Evolutionary conservation across 2,888 invertebrate species (phyloP), one percentile per base, ranked within the genome.

Genomic region (Agrochola lychnidis): DNA sequence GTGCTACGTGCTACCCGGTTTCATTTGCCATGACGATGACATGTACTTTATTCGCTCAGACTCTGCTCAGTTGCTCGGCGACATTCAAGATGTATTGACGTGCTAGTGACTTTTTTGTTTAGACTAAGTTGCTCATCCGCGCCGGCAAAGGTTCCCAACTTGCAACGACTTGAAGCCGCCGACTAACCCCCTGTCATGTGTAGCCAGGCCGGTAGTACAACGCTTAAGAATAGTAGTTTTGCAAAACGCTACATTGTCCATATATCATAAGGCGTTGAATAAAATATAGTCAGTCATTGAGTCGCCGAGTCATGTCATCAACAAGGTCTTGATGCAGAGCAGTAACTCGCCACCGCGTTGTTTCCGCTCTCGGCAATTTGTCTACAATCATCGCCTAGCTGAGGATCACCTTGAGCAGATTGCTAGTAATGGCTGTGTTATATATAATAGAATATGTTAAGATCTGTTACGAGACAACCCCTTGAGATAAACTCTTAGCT

Each of bases 351-450:
- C 30, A 42, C 53, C 22, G 73, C 45, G 82, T 70, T 70, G 70
- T 82, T 78, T 78, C 76, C 82, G 82, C 59, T 81, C 66, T 42
- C 45, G 66, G 36, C 59, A 85, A 82, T 74, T 82, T 75, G 71
- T 16, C 66, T 36, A 73, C 81, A 81, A 81, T 82, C 73, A 79
- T 64, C 51, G 71, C 70, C 57, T 82, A 70, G 72, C 78, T 73
- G 63, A 69, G 51, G n/a, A 78, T 78, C 66, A 22, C 64, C 69
- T 81, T 73, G 78, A 73, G 16, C 40, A 77, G 59, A 72, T 73
- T 76, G 73, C 61, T 62, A 63, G 69, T 77, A 75, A 75, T 66
- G 16, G 25, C 66, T 59, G 40, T 74, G 57, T 56, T 61, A 70
- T 56, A 63, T 56, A 69, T 30, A 80, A 77, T 42, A 82, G 36